phyloP scores from a whole-genome alignment of 2,797 vertebrate species.

The Eremophila alpestris region DNA sequence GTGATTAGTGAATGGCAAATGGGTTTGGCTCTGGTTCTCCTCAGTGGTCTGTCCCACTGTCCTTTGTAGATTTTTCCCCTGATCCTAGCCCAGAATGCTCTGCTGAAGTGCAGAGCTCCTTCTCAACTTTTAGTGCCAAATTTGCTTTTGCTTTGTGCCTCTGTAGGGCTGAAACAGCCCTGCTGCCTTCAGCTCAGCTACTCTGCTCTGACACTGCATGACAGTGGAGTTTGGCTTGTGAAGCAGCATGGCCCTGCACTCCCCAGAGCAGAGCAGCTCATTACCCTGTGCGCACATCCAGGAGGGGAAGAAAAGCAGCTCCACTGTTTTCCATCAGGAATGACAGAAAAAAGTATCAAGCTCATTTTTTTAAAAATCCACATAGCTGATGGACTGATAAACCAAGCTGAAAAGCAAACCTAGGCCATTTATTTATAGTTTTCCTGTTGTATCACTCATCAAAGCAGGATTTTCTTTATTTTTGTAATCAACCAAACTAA shows the following conservation, averaged over 20 bases:
- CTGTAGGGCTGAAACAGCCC: background rate
- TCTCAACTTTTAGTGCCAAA: background rate
- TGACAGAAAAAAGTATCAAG: slow-evolving; percentile 49
- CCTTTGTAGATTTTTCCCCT: background rate
- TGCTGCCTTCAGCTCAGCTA: background rate
- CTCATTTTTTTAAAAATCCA: background rate
- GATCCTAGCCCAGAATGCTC: background rate
- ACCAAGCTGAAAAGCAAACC: background rate
- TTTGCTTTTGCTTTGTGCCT: background rate
- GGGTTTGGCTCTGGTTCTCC: background rate
- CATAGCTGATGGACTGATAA: slow-evolving; percentile 33
- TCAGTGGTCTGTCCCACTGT: background rate
- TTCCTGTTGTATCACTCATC: background rate
- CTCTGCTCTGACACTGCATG: background rate
- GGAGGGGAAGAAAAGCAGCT: slow-evolving; percentile 7
- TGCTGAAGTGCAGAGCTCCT: background rate
- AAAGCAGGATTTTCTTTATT: slow-evolving; percentile 9
- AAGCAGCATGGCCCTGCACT: background rate
- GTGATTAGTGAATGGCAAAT: background rate
- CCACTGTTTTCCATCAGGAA: slow-evolving; percentile 62
- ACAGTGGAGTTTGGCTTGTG: background rate
- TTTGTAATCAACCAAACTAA: background rate
- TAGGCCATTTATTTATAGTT: background rate
- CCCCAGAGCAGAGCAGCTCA: background rate
- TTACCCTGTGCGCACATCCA: background rate